Evolutionary conservation across 2,888 invertebrate genomes (phyloP).

Genomic region (Harpalus rubripes): DNA sequence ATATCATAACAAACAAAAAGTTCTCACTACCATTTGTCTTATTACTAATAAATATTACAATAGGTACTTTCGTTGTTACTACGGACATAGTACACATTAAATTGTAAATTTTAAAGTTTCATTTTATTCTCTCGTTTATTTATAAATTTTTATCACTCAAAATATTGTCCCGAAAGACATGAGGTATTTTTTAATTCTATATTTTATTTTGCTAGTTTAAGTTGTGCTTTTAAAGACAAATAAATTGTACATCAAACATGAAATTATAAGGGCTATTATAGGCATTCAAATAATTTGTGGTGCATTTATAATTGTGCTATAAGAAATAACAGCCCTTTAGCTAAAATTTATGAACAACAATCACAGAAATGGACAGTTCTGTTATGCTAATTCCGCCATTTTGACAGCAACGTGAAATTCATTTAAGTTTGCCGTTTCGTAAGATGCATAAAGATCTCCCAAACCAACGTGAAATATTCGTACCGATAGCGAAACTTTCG

Average conservation of each 20-base stretch:
- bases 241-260: slow-evolving; percentile 36
- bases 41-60: slow-evolving; percentile 20
- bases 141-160: slow-evolving; percentile 50
- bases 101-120: slow-evolving; percentile 9
- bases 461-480: too few species aligned
- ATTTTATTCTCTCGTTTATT: slow-evolving; percentile 34
- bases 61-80: slow-evolving; percentile 31
- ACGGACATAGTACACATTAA: slow-evolving; percentile 22
- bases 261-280: slow-evolving; percentile 20
- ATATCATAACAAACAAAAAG: slow-evolving; percentile 24
- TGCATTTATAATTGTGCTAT: neutral
- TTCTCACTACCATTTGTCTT: slow-evolving; percentile 53
- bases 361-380: slow-evolving; percentile 53
- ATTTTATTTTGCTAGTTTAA: slow-evolving; percentile 7
- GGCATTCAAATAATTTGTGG: neutral
- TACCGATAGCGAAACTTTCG: too few species aligned
- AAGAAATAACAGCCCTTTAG: slow-evolving; percentile 5
- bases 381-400: neutral
- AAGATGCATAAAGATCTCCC: too few species aligned
- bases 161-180: slow-evolving; percentile 32
- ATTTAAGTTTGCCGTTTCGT: neutral
- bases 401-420: neutral
- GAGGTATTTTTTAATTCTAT: slow-evolving; percentile 19
- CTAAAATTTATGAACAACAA: slow-evolving; percentile 2
- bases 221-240: slow-evolving; percentile 17